A percentile compares a stretch with the other conserved stretches of the same genome.
Conservation (phyloP, 2,888 invertebrate species). For the Cheilosia vulpina region DNA sequence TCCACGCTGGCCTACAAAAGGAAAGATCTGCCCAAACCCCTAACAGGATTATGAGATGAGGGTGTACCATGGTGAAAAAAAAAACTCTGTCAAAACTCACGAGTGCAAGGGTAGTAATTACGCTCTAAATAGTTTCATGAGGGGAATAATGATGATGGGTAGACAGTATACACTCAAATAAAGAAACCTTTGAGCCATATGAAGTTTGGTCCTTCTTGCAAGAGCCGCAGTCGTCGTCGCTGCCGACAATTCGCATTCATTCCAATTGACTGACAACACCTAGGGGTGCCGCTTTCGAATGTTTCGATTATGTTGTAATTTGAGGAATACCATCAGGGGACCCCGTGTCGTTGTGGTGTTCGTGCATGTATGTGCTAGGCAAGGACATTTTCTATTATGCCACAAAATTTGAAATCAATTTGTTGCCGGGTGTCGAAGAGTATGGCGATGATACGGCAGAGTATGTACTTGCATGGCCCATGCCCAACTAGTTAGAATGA, state of each 20-base stretch:
- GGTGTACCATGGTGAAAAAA: constrained; percentile 45
- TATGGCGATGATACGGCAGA: constrained; percentile 44
- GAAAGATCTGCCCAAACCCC: constrained; percentile 39
- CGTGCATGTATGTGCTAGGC: constrained; percentile 73
- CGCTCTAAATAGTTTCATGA: constrained; percentile 60
- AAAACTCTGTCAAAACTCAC: constrained; percentile 26
- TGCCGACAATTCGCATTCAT: constrained; percentile 78
- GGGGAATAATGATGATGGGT: constrained; percentile 29
- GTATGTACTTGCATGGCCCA: constrained; percentile 19
- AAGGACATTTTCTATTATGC: constrained; percentile 79
- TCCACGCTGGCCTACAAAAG: constrained; percentile 11
- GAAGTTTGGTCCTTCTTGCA: constrained; percentile 50
- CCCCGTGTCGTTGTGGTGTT: constrained; percentile 25
- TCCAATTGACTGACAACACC: constrained; percentile 83
- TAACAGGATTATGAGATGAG: constrained; percentile 71
- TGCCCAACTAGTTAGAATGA: constrained; percentile 57
- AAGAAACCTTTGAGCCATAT: constrained; percentile 66
- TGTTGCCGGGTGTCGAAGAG: constrained; percentile 77
- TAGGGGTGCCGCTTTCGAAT: constrained; percentile 81
- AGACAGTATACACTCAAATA: constrained; percentile 13
- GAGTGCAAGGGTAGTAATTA: constrained; percentile 66
- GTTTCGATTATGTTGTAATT: constrained; percentile 78
- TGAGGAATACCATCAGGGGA: constrained; percentile 77
- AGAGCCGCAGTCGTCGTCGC: constrained; percentile 26
- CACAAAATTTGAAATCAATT: constrained; percentile 82